Evolutionary conservation across 2,113 vertebrate species (phyloP).

Genomic region (Aphyosemion australe): DNA sequence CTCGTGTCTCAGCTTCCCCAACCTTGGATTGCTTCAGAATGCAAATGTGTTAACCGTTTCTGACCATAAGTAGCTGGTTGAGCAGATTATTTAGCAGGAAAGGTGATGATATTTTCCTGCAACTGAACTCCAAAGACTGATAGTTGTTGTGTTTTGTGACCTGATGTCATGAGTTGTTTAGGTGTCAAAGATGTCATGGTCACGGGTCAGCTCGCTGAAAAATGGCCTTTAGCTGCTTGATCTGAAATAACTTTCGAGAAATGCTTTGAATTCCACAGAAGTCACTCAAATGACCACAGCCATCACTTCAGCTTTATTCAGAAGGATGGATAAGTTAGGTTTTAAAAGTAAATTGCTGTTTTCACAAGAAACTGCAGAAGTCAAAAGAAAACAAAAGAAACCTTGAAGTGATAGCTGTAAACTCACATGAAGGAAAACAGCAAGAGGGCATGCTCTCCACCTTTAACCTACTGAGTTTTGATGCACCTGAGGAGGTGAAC

Average conservation of each 20-base stretch:
- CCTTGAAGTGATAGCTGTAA: no score
- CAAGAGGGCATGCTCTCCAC: no score
- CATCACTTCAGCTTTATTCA: background rate
- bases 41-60: conserved; percentile 45
- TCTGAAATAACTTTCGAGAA: conserved; percentile 48
- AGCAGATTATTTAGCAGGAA: conserved; percentile 34
- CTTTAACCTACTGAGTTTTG: no score
- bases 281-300: conserved; percentile 1
- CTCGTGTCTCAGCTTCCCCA: conserved; percentile 42
- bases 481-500: no score
- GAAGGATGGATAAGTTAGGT: background rate
- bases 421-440: no score
- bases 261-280: conserved; percentile 49
- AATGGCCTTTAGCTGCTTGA: conserved; percentile 24
- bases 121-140: conserved; percentile 29
- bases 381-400: no score
- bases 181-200: conserved; percentile 26
- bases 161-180: conserved; percentile 39
- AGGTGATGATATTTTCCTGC: conserved; percentile 38
- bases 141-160: conserved; percentile 41
- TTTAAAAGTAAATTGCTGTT: background rate
- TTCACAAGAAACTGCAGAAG: no score
- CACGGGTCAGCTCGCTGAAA: conserved; percentile 45
- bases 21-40: conserved; percentile 50
- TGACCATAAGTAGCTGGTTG: conserved; percentile 21